Percentiles rank a stretch among this genome's conserved stretches.
Conservation (phyloP, 2,888 invertebrate genomes). For the Folsomia candida region DNA sequence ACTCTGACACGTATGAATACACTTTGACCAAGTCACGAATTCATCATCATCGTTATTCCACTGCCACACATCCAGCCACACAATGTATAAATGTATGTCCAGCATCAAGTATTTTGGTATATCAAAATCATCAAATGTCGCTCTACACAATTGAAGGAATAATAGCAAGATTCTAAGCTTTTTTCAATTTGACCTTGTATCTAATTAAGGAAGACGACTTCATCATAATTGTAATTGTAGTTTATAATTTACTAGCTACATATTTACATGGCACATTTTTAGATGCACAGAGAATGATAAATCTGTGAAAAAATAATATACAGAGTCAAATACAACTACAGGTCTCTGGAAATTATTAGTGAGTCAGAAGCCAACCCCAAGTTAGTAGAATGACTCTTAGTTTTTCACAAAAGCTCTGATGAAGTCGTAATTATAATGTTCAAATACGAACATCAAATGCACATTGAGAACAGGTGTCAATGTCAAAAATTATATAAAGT, state of each 20-base stretch:
- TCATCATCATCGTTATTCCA: not conserved
- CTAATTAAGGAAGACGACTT: not conserved
- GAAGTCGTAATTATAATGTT: slow-evolving; percentile 1
- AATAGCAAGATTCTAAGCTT: too few relatives aligned
- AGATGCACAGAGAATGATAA: too few relatives aligned
- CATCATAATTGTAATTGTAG: too few relatives aligned
- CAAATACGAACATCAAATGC: not conserved
- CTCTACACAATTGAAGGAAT: not conserved
- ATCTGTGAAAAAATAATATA: not conserved
- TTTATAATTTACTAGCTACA: too few relatives aligned
- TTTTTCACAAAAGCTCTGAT: not conserved
- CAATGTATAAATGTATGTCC: too few relatives aligned
- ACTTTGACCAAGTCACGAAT: not conserved
- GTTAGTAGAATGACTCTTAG: not conserved
- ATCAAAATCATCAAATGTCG: not conserved
- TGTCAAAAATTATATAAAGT: not conserved
- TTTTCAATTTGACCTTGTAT: not conserved
- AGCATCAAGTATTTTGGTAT: not conserved
- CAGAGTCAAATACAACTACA: not conserved
- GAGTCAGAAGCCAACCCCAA: not conserved
- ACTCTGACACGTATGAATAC: too few relatives aligned
- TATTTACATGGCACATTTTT: too few relatives aligned
- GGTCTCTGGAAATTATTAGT: not conserved
- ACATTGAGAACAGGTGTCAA: slow-evolving; percentile 1
- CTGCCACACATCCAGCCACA: not conserved